Base-by-base conservation (phyloP, 2,797 vertebrate species). In the Acomys russatus region DNA sequence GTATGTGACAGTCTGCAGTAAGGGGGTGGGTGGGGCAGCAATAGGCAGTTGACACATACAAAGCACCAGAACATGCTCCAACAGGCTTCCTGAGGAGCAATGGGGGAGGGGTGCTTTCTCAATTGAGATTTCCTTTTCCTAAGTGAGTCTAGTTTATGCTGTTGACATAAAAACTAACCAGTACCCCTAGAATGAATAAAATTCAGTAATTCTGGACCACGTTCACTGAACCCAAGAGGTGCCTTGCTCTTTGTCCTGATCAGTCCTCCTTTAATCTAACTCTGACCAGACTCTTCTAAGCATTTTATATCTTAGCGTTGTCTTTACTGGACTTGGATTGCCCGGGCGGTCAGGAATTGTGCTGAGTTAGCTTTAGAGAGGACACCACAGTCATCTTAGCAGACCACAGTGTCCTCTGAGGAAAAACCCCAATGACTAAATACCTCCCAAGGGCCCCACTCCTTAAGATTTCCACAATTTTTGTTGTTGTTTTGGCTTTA, bases 241-340 rank as follows among this genome's bases (percentile, higher is more conserved):
- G 17, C 23, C 20, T 61, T 76, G 82, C 91, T 86, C 74, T 95
- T 91, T 84, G 49, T 15, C 86, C 33, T 66, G 33, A 68, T 30
- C 80, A 93, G 70, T 71, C 6, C n/a, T 23, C 28, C 49, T 88
- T 82, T 95, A 80, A 91, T 35, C 78, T 92, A 91, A 85, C 66
- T 70, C 87, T 61, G 83, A 49, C 70, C 56, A 90, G 28, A 44
- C 33, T 89, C 78, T 70, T 93, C 51, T 71, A 89, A 96, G 70
- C 54, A n/a, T 10, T 61, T 20, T 82, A 17, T 11, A 66, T 44
- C 59, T n/a, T 38, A 38, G 54, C 30, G 20, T 66, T 71, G 30
- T 92, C 83, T 51, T 64, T 76, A 68, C 49, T 79, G 68, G 66
- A n/a, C 38, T 73, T 79, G 33, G 28, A 35, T 78, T 49, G 71